Conservation (phyloP, 2,888 invertebrate genomes). For the Himalopsyche anomala region DNA sequence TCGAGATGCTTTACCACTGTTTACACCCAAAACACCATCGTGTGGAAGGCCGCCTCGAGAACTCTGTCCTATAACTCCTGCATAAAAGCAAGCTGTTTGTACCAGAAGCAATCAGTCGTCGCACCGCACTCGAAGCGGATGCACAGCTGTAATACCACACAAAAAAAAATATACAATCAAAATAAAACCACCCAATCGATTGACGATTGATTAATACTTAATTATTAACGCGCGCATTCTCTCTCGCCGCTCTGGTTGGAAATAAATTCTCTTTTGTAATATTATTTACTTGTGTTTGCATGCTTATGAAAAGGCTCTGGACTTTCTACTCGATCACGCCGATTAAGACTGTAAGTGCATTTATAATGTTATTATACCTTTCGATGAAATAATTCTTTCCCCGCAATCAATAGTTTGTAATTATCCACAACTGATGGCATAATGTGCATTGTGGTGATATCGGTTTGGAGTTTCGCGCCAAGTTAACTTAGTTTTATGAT, state of each 20-base stretch:
- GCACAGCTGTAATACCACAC: constrained; percentile 24
- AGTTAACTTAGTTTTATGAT: background rate
- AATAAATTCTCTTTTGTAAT: background rate
- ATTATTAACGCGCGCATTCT: constrained; percentile 6
- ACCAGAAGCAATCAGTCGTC: constrained; percentile 27
- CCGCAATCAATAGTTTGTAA: background rate
- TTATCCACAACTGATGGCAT: background rate
- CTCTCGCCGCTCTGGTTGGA: constrained; percentile 9
- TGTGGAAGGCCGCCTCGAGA: constrained; percentile 29
- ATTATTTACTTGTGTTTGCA: constrained; percentile 23
- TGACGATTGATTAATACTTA: background rate
- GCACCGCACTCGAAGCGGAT: constrained; percentile 4
- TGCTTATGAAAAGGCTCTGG: constrained; percentile 21
- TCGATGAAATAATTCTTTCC: background rate
- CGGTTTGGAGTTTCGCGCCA: background rate
- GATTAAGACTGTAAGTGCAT: constrained; percentile 25
- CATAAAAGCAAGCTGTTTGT: constrained; percentile 26
- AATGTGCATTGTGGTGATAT: background rate
- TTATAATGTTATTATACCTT: constrained; percentile 5
- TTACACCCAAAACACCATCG: background rate
- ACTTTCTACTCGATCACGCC: constrained; percentile 26
- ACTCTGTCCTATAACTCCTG: background rate
- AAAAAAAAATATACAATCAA: background rate
- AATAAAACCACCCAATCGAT: constrained; percentile 1
- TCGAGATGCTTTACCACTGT: background rate